phyloP scores from a whole-genome alignment of 2,113 vertebrate genomes.

The Cheilinus undulatus region DNA sequence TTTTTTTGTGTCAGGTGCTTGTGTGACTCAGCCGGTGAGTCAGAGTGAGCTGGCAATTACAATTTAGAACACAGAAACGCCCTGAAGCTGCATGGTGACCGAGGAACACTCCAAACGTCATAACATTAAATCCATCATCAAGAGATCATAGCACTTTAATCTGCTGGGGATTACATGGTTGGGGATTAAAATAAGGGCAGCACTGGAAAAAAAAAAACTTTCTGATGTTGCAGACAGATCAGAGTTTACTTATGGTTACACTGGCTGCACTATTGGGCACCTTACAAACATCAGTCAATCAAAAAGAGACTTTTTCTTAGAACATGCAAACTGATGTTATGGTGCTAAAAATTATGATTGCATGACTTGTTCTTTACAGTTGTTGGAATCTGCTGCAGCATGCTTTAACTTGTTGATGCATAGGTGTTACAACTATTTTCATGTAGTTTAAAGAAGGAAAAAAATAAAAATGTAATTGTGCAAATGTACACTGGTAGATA shows the following conservation, averaged over 20 bases:
- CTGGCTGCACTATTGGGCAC: background rate
- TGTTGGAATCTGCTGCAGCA: background rate
- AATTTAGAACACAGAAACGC: background rate
- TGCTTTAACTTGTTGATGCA: too few relatives aligned
- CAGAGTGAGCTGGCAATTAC: constrained; percentile 12
- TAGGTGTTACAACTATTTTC: too few relatives aligned
- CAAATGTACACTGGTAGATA: too few relatives aligned
- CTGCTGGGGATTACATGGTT: constrained; percentile 3
- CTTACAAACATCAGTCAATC: constrained; percentile 8
- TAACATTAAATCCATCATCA: constrained; percentile 11
- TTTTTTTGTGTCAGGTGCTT: background rate
- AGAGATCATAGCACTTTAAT: constrained; percentile 29
- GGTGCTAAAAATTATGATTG: background rate
- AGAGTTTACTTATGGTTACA: background rate
- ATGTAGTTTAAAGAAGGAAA: too few relatives aligned
- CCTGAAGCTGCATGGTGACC: background rate
- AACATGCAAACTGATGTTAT: background rate
- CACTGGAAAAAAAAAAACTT: background rate
- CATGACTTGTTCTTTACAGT: background rate
- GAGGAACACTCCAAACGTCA: background rate
- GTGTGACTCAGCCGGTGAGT: constrained; percentile 40
- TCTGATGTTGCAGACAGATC: background rate
- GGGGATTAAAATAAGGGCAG: constrained; percentile 1
- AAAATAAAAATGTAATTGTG: too few relatives aligned
- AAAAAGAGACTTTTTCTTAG: constrained; percentile 1